Conservation (phyloP, 2,888 invertebrate species). For the Spisula solida region DNA sequence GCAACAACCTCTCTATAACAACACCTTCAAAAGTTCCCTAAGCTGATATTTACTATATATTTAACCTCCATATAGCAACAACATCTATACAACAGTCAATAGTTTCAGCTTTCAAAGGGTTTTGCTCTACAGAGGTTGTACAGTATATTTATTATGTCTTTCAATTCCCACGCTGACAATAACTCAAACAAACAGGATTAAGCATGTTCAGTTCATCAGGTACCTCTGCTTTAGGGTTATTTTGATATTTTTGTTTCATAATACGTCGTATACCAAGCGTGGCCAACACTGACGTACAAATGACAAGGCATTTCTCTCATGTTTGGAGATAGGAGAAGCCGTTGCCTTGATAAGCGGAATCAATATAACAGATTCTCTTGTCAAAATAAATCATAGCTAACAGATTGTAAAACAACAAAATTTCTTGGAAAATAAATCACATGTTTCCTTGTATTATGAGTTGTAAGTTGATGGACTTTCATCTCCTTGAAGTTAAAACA, state of each 20-base stretch:
- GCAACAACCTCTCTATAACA: too few relatives aligned
- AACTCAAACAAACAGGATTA: not conserved
- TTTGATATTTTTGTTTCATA: constrained; percentile 24
- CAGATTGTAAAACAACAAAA: constrained; percentile 67
- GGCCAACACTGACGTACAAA: constrained; percentile 30
- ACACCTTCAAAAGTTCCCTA: too few relatives aligned
- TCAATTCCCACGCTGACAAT: constrained; percentile 18
- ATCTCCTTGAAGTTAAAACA: constrained; percentile 32
- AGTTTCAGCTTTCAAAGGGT: too few relatives aligned
- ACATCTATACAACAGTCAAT: too few relatives aligned
- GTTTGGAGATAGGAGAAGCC: constrained; percentile 39
- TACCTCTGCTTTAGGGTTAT: constrained; percentile 6
- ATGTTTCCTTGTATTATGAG: constrained; percentile 42
- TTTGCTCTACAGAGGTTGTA: too few relatives aligned
- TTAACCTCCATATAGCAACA: too few relatives aligned
- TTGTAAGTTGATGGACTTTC: constrained; percentile 38
- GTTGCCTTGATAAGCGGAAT: constrained; percentile 47
- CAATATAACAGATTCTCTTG: constrained; percentile 50
- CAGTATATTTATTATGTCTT: not conserved
- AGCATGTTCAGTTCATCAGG: not conserved
- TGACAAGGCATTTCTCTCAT: constrained; percentile 45
- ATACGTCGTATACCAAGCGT: constrained; percentile 32
- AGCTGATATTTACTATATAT: too few relatives aligned
- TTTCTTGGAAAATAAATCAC: constrained; percentile 47
- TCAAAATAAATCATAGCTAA: constrained; percentile 59